Base-by-base conservation (phyloP, 2,113 vertebrate species). In the Nyctereutes procyonoides region DNA sequence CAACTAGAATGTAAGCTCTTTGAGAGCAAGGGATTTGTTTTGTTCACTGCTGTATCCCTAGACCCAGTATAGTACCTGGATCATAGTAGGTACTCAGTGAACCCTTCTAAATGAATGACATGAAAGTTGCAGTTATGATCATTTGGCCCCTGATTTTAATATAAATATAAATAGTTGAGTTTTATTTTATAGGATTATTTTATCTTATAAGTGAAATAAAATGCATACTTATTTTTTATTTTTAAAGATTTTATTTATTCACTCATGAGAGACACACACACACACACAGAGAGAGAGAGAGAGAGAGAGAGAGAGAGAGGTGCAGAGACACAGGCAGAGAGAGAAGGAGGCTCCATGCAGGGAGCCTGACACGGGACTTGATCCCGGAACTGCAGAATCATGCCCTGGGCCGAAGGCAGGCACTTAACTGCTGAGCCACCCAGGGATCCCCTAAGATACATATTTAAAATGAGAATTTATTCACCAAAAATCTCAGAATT, bases 151-250 rank as follows among this genome's bases (percentile, higher is more conserved):
- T 48, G 24, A 38, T 88, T 84, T 94, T 73, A 97, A 88, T 88
- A 38, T 93, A 84, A 93, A 71, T 77, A 58, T 1, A 65, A 71
- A 80, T 28, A 28, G 16, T 82, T 30, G 4, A 28, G 51, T 55
- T 95, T 96, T 71, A 63, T 71, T 58, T 94, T 73, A 74, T 28
- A 63, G 28, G 69, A 22, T 35, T 90, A 77, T 83, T 82, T 94
- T 93, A 89, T 56, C 48, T 84, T 88, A 38, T 69, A 85, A 60
- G 12, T n/a, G 32, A 87, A 80, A 74, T 88, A 63, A 74, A 96
- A 69, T 2, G 24, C 4, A 53, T 62, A 43, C 43, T 43, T 43
- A 43, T 43, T 43, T 43, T 43, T 43, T 43, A 43, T 43, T 43
- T 43, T 43, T 43, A 43, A 43, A 43, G 43, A 43, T 43, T 43